A percentile compares a stretch with the other conserved stretches of the same genome.
phyloP scores from a whole-genome alignment of 2,797 vertebrate species.

The Characodon lateralis region DNA sequence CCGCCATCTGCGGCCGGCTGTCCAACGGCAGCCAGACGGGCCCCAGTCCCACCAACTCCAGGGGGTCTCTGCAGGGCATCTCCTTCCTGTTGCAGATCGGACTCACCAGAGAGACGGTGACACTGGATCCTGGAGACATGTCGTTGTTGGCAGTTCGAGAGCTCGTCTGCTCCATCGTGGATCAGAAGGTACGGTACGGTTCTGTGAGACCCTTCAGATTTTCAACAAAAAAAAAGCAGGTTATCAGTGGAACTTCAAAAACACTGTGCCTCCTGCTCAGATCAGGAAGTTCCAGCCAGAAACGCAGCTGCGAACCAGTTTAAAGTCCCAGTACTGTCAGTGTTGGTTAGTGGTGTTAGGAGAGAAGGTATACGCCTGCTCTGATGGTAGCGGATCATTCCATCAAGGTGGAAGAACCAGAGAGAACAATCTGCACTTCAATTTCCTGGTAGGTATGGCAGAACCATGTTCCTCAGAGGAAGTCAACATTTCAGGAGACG shows the following conservation, averaged over 20 bases:
- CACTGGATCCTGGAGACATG: conserved; percentile 87
- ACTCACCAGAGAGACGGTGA: conserved; percentile 89
- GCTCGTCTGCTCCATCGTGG: conserved; percentile 90
- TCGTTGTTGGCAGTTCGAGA: conserved; percentile 89
- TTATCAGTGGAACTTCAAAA: no score
- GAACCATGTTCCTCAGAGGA: no score
- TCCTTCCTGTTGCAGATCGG: conserved; percentile 94
- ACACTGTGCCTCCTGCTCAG: no score
- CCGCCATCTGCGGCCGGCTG: conserved; percentile 82
- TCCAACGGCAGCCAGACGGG: conserved; percentile 87
- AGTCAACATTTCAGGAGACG: no score
- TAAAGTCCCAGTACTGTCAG: background rate
- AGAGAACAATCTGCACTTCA: no score
- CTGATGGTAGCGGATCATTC: no score
- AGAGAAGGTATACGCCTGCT: no score
- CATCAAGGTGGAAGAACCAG: no score
- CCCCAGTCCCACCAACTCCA: conserved; percentile 85
- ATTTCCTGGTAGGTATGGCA: no score
- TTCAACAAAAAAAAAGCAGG: no score
- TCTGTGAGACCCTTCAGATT: background rate
- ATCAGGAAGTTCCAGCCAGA: no score
- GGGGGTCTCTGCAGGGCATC: conserved; percentile 86
- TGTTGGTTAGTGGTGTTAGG: no score
- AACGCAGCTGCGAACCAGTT: background rate
- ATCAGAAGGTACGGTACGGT: conserved; percentile 86